Evolutionary conservation across 2,113 vertebrate species (phyloP).

Genomic region (Barbus barbus): DNA sequence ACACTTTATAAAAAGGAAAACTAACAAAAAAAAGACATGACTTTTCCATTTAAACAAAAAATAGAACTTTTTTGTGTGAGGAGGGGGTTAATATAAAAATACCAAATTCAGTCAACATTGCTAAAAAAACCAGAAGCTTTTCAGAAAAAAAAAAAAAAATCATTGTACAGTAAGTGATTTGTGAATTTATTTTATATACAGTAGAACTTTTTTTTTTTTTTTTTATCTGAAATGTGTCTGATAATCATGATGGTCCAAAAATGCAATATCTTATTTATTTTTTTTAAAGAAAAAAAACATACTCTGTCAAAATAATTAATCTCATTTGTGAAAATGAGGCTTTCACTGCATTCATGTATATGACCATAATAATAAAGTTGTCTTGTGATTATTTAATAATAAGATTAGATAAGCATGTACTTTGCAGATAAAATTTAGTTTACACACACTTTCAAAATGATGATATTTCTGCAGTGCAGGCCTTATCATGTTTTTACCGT

Average conservation of each 20-base stretch:
- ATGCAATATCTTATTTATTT: too few species aligned
- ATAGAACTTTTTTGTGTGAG: background rate
- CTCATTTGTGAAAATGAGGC: constrained; percentile 36
- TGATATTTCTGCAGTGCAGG: constrained; percentile 61
- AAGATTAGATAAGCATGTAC: background rate
- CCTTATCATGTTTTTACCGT: constrained; percentile 53
- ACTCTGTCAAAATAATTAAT: background rate
- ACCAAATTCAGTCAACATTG: background rate
- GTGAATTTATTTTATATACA: too few species aligned
- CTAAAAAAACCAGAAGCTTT: background rate
- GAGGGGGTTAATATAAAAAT: too few species aligned
- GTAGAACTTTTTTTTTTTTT: background rate
- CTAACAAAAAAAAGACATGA: too few species aligned
- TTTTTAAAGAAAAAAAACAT: background rate
- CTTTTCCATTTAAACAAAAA: background rate
- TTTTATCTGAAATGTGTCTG: too few species aligned
- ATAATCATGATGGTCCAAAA: background rate
- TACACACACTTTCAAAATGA: background rate
- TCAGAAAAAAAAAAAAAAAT: background rate
- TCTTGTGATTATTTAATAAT: background rate
- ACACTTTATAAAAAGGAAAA: too few species aligned
- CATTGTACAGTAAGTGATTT: too few species aligned
- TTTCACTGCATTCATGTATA: constrained; percentile 39
- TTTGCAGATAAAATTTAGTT: background rate
- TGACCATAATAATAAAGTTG: background rate